Base-by-base conservation (phyloP, 2,113 vertebrate genomes). In the Sinosuthora webbiana region DNA sequence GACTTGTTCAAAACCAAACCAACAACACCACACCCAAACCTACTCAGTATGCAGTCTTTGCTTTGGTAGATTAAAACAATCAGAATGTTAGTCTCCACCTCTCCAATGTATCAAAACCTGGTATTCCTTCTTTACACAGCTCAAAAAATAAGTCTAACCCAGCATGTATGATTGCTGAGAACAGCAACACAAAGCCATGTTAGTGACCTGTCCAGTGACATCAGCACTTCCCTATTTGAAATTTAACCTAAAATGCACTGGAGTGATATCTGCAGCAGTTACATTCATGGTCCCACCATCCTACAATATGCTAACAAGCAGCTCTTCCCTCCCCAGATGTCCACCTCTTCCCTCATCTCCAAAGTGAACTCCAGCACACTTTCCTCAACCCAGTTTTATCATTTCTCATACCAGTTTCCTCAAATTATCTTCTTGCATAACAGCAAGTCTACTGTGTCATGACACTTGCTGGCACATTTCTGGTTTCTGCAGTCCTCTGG, bases 161-260 rank as follows among this genome's bases (percentile, higher is more conserved):
- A 56, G 15, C 35, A 71, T 0, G 1, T 39, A 18, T 1, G 3
- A 65, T 0, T 62, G 28, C 63, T 24, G 6, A 84, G 30, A 93
- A 67, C 2, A 59, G 60, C 13, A 84, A 52, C 22, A 79, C n/a
- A 79, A 78, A 78, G 15, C 10, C 53, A 21, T 10, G 16, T 6
- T 6, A 52, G 10, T 15, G 13, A 64, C 28, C 41, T 22, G 23
- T 3, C 22, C 37, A 31, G 20, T 5, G 3, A 56, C 37, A 83
- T 19, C 9, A 47, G 37, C 53, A 56, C 18, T 53, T 14, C n/a
- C 31, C 7, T 41, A 4, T 41, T 8, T 73, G 37, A 93, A 82
- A 65, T 20, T 55, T 3, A 62, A 20, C 22, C 42, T 63, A 55
- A 91, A 83, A 80, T 15, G 39, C 47, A 63, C 28, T 17, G 24